Percentiles rank a stretch among this genome's conserved stretches.
These are phyloP conservation scores for Engystomops pustulosus DNA, from an alignment of 2,113 vertebrate genomes.

Conservation along the genomic window DNA sequence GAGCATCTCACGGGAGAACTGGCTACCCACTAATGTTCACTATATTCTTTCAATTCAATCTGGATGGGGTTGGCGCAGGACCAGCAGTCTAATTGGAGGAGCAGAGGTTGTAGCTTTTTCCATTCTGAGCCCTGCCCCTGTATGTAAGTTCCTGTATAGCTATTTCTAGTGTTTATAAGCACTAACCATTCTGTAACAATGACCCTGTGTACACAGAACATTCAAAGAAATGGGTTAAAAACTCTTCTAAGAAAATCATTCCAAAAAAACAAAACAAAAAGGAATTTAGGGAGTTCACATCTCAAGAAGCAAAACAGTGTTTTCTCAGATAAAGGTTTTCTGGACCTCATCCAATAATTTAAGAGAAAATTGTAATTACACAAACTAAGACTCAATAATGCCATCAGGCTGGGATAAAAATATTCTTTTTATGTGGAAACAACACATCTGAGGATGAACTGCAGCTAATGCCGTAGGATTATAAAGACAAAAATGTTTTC, in stretches of 20 bases:
- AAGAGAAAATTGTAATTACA: slow-evolving; percentile 73
- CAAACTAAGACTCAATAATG: slow-evolving; percentile 65
- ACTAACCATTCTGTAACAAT: not conserved
- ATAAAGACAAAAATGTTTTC: too few species aligned
- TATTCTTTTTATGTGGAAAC: too few species aligned
- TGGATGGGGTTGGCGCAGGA: not conserved
- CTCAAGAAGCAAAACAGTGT: slow-evolving; percentile 69
- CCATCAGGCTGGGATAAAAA: not conserved
- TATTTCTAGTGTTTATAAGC: not conserved
- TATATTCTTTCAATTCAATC: too few species aligned
- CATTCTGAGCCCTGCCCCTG: not conserved
- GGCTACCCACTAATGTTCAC: too few species aligned
- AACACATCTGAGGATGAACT: too few species aligned
- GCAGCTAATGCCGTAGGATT: too few species aligned
- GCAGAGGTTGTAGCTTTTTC: not conserved
- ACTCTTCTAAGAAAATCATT: slow-evolving; percentile 22
- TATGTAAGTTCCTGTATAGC: not conserved
- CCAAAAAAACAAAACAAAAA: slow-evolving; percentile 43
- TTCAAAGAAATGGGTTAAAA: slow-evolving; percentile 3
- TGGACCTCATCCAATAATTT: slow-evolving; percentile 74
- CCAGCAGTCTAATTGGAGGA: not conserved
- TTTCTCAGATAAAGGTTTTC: slow-evolving; percentile 68
- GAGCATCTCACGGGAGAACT: too few species aligned
- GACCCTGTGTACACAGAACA: slow-evolving; percentile 14
- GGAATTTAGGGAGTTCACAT: slow-evolving; percentile 64